phyloP scores from a whole-genome alignment of 2,888 invertebrate species.

The Carabus problematicus region DNA sequence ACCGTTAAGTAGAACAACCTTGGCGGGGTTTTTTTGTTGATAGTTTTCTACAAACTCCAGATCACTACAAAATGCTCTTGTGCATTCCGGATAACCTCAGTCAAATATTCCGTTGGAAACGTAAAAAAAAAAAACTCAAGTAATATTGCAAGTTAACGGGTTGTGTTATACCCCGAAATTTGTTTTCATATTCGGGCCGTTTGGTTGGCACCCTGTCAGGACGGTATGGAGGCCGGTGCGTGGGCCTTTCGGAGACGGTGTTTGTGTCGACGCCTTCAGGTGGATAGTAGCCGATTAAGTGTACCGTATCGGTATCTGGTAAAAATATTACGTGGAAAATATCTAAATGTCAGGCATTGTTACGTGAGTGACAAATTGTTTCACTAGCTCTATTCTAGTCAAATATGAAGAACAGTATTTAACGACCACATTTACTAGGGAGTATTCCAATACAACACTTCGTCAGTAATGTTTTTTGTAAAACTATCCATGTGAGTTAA shows the following conservation, averaged over 20 bases:
- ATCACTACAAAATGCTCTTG: no score
- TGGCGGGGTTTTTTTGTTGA: conserved; percentile 30
- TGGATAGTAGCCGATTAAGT: conserved; percentile 58
- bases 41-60: no score
- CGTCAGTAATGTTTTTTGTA: neutral
- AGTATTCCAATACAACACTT: neutral
- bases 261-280: conserved; percentile 56
- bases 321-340: neutral
- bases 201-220: conserved; percentile 40
- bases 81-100: neutral
- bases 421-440: neutral
- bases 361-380: no score
- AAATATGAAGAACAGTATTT: neutral
- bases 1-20: conserved; percentile 39
- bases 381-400: no score
- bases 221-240: conserved; percentile 48
- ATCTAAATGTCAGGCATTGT: neutral
- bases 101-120: neutral
- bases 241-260: conserved; percentile 55
- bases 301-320: conserved; percentile 55
- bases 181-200: conserved; percentile 44
- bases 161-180: conserved; percentile 47
- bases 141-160: no score
- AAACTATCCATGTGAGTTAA: conserved; percentile 17
- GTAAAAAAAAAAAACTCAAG: no score